A percentile compares a stretch with the other conserved stretches of the same genome.
Conservation (phyloP, 2,113 vertebrate species). For the Carlito syrichta region DNA sequence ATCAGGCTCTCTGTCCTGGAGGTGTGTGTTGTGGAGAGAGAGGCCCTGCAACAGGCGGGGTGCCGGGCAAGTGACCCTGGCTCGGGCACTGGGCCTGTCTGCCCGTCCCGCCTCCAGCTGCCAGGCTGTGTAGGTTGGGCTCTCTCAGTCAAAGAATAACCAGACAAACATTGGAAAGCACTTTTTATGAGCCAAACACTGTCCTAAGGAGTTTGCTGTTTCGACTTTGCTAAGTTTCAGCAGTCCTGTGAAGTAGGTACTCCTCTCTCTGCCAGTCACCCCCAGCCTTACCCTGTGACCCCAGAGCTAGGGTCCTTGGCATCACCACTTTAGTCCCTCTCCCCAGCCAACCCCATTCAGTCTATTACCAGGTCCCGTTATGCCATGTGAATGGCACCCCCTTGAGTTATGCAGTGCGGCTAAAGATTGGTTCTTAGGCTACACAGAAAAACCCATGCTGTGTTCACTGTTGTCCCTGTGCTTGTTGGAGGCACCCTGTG, state of each 20-base stretch:
- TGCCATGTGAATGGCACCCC: neutral
- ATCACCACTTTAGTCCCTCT: neutral
- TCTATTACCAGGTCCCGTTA: neutral
- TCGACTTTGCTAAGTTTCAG: too few species aligned
- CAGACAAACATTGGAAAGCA: neutral
- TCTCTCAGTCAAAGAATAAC: neutral
- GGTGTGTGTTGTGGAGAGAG: too few species aligned
- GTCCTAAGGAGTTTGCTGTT: neutral
- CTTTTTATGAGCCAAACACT: neutral
- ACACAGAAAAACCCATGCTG: accelerated
- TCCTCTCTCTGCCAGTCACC: neutral
- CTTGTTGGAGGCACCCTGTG: neutral
- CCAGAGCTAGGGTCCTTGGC: neutral
- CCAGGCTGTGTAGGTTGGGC: neutral
- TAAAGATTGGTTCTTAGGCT: neutral
- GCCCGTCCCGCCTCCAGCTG: neutral
- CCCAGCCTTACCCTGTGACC: neutral
- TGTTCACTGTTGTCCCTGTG: neutral
- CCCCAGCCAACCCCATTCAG: neutral
- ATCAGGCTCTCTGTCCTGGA: neutral
- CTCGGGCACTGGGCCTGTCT: neutral
- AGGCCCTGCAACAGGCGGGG: neutral
- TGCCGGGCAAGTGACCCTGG: neutral
- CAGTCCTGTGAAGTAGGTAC: neutral
- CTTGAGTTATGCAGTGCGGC: accelerated